Conservation (phyloP, 2,888 invertebrate species). For the Epinotia bilunana region DNA sequence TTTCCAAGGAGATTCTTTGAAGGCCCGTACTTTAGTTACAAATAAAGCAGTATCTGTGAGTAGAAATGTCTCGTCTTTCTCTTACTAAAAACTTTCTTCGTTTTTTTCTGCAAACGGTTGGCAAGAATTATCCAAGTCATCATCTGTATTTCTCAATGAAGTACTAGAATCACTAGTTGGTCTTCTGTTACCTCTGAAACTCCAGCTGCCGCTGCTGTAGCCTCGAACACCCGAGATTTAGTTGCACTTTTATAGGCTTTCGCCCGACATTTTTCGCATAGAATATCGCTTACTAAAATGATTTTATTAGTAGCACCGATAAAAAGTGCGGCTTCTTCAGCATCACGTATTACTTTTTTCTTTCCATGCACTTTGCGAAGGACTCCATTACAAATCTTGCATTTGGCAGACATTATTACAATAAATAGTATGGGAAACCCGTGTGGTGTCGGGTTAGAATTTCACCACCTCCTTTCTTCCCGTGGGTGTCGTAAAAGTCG, state of each 20-base stretch:
- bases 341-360: slow-evolving; percentile 6
- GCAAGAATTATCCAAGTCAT: too few species aligned
- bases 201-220: slow-evolving; percentile 9
- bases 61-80: too few species aligned
- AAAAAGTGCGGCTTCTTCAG: slow-evolving; percentile 10
- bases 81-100: too few species aligned
- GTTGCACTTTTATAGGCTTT: slow-evolving; percentile 10
- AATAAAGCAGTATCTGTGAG: slow-evolving; percentile 4
- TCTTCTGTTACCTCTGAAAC: not conserved
- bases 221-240: slow-evolving; percentile 5
- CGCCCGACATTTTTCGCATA: slow-evolving; percentile 19
- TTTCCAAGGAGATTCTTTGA: not conserved
- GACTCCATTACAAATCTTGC: slow-evolving; percentile 8
- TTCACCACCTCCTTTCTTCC: too few species aligned
- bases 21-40: slow-evolving; percentile 9
- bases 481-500: too few species aligned
- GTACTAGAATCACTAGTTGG: too few species aligned
- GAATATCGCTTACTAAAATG: slow-evolving; percentile 7
- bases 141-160: too few species aligned
- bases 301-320: slow-evolving; percentile 3
- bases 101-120: too few species aligned
- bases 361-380: slow-evolving; percentile 8
- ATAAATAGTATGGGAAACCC: too few species aligned
- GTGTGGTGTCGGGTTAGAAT: too few species aligned
- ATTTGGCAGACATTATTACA: slow-evolving; percentile 12